A percentile compares a stretch with the other conserved stretches of the same genome.
phyloP scores from a whole-genome alignment of 1,140 invertebrate genomes.

The Drosophila lacertosa region DNA sequence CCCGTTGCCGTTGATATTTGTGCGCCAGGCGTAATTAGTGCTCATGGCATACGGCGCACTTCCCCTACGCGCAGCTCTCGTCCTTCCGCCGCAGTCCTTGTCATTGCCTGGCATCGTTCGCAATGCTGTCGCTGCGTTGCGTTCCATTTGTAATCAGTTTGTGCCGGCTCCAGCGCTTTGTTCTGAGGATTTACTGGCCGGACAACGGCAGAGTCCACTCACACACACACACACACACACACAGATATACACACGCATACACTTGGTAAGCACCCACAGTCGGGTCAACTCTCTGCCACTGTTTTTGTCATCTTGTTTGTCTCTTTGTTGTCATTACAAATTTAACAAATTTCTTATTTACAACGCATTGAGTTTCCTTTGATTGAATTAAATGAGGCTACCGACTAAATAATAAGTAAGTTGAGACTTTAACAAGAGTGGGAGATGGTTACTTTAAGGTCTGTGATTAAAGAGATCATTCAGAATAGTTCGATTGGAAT shows the following conservation, averaged over 20 bases:
- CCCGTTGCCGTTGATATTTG: constrained; percentile 68
- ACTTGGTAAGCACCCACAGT: background rate
- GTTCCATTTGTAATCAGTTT: constrained; percentile 75
- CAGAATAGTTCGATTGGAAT: too few relatives aligned
- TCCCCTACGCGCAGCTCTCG: constrained; percentile 50
- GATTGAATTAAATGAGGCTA: constrained; percentile 49
- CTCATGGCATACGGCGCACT: constrained; percentile 75
- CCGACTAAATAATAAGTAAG: background rate
- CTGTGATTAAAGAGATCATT: too few relatives aligned
- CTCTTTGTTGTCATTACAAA: constrained; percentile 48
- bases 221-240: constrained; percentile 1
- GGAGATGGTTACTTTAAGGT: too few relatives aligned
- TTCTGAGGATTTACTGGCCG: constrained; percentile 60
- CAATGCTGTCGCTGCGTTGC: constrained; percentile 20
- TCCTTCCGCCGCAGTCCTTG: constrained; percentile 28
- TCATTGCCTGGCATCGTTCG: constrained; percentile 21
- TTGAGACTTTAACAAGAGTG: too few relatives aligned
- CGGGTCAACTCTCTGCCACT: constrained; percentile 16
- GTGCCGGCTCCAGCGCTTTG: constrained; percentile 49
- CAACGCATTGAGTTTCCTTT: constrained; percentile 63
- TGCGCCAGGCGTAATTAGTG: constrained; percentile 75
- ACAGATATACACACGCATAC: constrained; percentile 5
- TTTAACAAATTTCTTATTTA: constrained; percentile 61
- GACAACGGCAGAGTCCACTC: constrained; percentile 25
- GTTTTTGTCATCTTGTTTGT: constrained; percentile 13